A percentile compares a stretch with the other conserved stretches of the same genome.
Conservation (phyloP, 1,140 invertebrate genomes). For the Temnothorax curvispinosus region DNA sequence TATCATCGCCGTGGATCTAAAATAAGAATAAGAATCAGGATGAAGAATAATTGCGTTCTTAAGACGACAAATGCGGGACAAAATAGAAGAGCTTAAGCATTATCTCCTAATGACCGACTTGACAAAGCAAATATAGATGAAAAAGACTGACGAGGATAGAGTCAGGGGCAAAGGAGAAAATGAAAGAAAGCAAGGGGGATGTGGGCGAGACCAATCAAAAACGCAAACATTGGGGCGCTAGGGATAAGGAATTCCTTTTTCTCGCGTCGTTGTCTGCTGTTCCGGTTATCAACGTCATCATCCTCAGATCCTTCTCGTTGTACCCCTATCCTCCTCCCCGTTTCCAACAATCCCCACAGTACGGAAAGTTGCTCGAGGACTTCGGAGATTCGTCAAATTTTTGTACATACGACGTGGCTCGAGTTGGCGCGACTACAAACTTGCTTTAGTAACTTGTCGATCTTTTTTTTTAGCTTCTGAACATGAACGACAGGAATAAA, state of each 20-base stretch:
- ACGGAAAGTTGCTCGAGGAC: conserved; percentile 75
- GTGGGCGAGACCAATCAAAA: conserved; percentile 72
- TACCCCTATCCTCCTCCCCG: neutral
- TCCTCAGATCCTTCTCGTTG: neutral
- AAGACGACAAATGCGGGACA: neutral
- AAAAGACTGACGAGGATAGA: neutral
- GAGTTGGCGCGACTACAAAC: conserved; percentile 78
- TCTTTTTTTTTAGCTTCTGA: conserved; percentile 45
- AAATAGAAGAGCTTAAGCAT: neutral
- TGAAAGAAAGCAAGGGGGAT: neutral
- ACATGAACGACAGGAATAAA: neutral
- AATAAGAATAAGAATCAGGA: neutral
- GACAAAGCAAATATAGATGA: neutral
- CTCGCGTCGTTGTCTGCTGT: conserved; percentile 34
- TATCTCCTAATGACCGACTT: conserved; percentile 35
- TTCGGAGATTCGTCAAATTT: conserved; percentile 78
- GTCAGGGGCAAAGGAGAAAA: neutral
- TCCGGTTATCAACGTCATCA: conserved; percentile 74
- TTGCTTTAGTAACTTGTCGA: conserved; percentile 54
- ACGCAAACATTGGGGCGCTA: conserved; percentile 75
- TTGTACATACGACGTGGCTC: conserved; percentile 45
- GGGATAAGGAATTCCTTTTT: conserved; percentile 38
- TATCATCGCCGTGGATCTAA: neutral
- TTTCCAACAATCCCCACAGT: conserved; percentile 63
- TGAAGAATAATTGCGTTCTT: conserved; percentile 61